Conservation (phyloP, 2,797 vertebrate species). For the Esox masquinongy region DNA sequence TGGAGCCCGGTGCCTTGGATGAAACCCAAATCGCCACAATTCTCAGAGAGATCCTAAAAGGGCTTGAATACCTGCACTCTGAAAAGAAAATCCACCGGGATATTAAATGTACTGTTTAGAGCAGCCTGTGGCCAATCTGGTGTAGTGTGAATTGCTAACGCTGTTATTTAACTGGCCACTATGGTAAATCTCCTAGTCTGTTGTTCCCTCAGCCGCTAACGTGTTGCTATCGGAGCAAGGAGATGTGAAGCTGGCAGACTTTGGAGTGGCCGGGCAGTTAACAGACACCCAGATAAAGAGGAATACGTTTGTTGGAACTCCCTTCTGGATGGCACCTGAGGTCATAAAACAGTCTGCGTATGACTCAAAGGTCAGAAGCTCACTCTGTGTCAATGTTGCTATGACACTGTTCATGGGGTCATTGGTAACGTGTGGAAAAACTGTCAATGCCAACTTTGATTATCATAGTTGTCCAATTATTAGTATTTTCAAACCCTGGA, state of each 20-base stretch:
- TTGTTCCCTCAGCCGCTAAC: constrained; percentile 74
- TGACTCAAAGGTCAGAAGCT: constrained; percentile 88
- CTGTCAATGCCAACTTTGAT: neutral
- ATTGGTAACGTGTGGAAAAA: neutral
- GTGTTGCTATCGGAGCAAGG: constrained; percentile 96
- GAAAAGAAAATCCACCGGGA: constrained; percentile 99
- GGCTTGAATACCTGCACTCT: constrained; percentile 96
- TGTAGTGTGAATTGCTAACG: neutral
- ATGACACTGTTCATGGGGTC: neutral
- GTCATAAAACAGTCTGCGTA: constrained; percentile 98
- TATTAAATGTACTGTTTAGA: constrained; percentile 86
- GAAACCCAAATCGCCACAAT: constrained; percentile 97
- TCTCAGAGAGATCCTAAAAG: constrained; percentile 94
- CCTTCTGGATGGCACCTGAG: constrained; percentile 99
- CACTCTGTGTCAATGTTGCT: neutral
- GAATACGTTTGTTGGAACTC: constrained; percentile 97
- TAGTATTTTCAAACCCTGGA: no score
- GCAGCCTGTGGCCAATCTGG: neutral
- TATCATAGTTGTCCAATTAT: neutral
- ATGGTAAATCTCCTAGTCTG: neutral
- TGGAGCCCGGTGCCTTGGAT: constrained; percentile 92
- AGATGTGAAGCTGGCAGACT: constrained; percentile 96
- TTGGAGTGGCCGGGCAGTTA: constrained; percentile 95
- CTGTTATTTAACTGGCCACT: neutral
- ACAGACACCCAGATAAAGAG: constrained; percentile 98